Conservation (phyloP, 2,113 vertebrate species). For the Maccullochella peelii region DNA sequence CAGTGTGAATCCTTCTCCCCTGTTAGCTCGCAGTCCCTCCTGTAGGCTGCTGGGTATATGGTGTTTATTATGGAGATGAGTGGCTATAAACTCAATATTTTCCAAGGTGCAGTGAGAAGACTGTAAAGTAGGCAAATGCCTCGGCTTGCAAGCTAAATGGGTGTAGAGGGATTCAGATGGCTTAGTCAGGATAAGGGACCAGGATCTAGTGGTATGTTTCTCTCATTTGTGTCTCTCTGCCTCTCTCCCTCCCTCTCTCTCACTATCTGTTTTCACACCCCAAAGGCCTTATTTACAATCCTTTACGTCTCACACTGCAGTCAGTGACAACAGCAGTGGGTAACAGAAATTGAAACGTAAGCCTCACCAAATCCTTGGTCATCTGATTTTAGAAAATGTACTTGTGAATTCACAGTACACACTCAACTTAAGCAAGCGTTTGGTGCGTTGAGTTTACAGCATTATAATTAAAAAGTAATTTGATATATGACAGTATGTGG, state of each 20-base stretch:
- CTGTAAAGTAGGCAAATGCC: conserved; percentile 76
- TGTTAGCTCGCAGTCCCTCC: conserved; percentile 59
- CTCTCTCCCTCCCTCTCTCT: conserved; percentile 27
- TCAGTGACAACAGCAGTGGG: conserved; percentile 54
- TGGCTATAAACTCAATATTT: conserved; percentile 82
- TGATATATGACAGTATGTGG: conserved; percentile 9
- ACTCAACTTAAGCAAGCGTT: conserved; percentile 32
- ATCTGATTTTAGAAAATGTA: conserved; percentile 44
- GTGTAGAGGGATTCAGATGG: conserved; percentile 81
- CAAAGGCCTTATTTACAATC: conserved; percentile 71
- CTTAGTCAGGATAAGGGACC: conserved; percentile 83
- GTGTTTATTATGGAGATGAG: conserved; percentile 86
- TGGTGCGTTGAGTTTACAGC: conserved; percentile 34
- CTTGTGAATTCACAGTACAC: conserved; percentile 51
- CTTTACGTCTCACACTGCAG: conserved; percentile 51
- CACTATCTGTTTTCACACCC: conserved; percentile 68
- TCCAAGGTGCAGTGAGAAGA: conserved; percentile 70
- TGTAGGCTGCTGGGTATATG: conserved; percentile 63
- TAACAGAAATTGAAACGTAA: conserved; percentile 59
- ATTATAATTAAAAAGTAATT: conserved; percentile 60
- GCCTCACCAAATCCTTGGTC: conserved; percentile 55
- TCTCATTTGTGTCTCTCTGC: conserved; percentile 63
- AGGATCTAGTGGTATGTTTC: conserved; percentile 73
- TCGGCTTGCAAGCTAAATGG: conserved; percentile 79
- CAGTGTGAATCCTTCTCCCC: conserved; percentile 69